Percentiles rank a stretch among this genome's conserved stretches.
Conservation (phyloP, 2,797 vertebrate genomes). For the Thunnus albacares region DNA sequence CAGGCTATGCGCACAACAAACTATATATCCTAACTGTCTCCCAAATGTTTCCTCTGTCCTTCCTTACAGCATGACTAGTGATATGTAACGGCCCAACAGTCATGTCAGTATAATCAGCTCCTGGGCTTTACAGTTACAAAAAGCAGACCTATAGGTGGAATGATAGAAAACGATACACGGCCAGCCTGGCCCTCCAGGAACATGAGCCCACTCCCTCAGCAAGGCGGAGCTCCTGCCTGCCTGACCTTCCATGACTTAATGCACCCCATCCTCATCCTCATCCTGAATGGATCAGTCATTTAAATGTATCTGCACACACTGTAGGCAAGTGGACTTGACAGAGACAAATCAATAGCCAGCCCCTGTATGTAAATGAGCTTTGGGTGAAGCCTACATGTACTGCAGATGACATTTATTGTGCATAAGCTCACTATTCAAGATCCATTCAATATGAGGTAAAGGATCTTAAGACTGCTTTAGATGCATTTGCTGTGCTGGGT, state of each 20-base stretch:
- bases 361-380: conserved; percentile 69
- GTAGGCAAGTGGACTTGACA: conserved; percentile 55
- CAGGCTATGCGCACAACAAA: too few relatives aligned
- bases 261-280: conserved; percentile 59
- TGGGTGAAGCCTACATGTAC: conserved; percentile 37
- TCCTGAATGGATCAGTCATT: conserved; percentile 72
- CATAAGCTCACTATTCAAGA: conserved; percentile 15
- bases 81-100: background rate
- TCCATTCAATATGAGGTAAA: conserved; percentile 30
- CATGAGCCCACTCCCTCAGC: conserved; percentile 32
- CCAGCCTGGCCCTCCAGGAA: conserved; percentile 34
- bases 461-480: conserved; percentile 21
- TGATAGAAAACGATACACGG: conserved; percentile 9
- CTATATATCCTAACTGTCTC: background rate
- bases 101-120: background rate
- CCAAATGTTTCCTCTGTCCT: conserved; percentile 1
- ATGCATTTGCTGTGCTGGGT: conserved; percentile 25
- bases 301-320: conserved; percentile 65
- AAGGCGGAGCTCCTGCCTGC: conserved; percentile 56
- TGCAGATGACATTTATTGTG: conserved; percentile 30
- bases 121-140: conserved; percentile 5
- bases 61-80: background rate
- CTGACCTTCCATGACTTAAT: conserved; percentile 60
- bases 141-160: conserved; percentile 23
- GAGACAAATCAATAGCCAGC: conserved; percentile 72